Evolutionary conservation across 2,113 vertebrate genomes (phyloP).

Genomic region (Trichomycterus rosablanca): DNA sequence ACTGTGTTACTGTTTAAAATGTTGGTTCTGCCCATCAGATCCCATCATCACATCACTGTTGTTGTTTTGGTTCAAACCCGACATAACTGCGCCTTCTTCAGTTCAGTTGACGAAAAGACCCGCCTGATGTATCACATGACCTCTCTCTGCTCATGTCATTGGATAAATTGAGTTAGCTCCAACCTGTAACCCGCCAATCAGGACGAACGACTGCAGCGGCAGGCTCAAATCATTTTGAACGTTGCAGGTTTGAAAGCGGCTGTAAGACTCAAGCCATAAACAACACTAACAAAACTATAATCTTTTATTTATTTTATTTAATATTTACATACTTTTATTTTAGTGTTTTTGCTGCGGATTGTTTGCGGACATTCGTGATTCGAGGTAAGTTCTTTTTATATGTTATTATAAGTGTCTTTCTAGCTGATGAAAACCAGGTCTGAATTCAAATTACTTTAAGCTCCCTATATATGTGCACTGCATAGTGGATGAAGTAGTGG

Average conservation of each 20-base stretch:
- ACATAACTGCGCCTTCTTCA: background rate
- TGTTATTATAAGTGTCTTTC: background rate
- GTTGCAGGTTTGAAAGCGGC: background rate
- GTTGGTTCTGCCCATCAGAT: too few species aligned
- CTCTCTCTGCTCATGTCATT: slow-evolving; percentile 24
- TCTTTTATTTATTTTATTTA: background rate
- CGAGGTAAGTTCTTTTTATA: background rate
- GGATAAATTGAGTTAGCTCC: slow-evolving; percentile 40
- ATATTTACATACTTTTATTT: background rate
- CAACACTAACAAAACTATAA: slow-evolving; percentile 9
- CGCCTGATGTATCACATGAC: slow-evolving; percentile 4
- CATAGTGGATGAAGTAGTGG: background rate
- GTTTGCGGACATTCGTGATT: background rate
- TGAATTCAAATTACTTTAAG: background rate
- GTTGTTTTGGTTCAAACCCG: slow-evolving; percentile 66
- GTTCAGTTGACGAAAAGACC: background rate
- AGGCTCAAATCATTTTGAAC: slow-evolving; percentile 49
- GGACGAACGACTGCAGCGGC: slow-evolving; percentile 26
- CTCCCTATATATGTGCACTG: background rate
- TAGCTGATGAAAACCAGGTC: background rate
- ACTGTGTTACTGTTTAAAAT: too few species aligned
- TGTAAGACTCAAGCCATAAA: background rate
- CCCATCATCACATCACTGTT: too few species aligned
- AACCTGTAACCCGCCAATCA: slow-evolving; percentile 53
- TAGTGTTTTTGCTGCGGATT: background rate